Conservation (phyloP, 2,888 invertebrate genomes). For the Tipula confusa region DNA sequence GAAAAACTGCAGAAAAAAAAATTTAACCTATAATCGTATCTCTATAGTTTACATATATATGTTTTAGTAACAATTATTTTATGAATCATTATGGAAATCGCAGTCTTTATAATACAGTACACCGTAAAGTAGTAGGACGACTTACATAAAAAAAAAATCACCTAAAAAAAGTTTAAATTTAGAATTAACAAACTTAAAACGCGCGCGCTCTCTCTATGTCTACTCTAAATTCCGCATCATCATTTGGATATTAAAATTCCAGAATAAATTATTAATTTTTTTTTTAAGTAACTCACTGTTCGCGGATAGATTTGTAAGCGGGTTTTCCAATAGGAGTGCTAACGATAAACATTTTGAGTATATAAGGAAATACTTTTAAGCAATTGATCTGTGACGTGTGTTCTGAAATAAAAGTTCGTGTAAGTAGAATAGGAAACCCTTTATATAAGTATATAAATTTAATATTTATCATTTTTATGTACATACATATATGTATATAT, state of each 20-base stretch:
- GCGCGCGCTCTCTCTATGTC: neutral
- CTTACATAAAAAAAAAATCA: neutral
- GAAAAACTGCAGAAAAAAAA: neutral
- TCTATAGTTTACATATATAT: neutral
- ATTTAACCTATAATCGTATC: constrained; percentile 20
- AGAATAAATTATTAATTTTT: neutral
- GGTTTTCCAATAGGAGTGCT: too few species aligned
- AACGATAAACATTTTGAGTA: too few species aligned
- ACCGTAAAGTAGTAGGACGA: neutral
- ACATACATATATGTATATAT: neutral
- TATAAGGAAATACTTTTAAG: too few species aligned
- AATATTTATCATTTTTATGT: too few species aligned
- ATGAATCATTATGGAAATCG: neutral
- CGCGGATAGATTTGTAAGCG: too few species aligned
- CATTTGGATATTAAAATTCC: constrained; percentile 20
- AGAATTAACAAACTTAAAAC: neutral
- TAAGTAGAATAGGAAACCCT: too few species aligned
- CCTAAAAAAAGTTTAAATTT: neutral
- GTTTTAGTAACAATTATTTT: constrained; percentile 6
- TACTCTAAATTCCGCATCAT: constrained; percentile 5
- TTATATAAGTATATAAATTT: too few species aligned
- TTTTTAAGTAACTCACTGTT: neutral
- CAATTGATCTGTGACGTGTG: too few species aligned
- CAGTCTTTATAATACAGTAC: neutral
- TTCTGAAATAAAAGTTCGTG: too few species aligned